A percentile compares a stretch with the other conserved stretches of the same genome.
Evolutionary conservation across 2,113 vertebrate genomes (phyloP).

Genomic region (Cyprinodon brontotheroides): DNA sequence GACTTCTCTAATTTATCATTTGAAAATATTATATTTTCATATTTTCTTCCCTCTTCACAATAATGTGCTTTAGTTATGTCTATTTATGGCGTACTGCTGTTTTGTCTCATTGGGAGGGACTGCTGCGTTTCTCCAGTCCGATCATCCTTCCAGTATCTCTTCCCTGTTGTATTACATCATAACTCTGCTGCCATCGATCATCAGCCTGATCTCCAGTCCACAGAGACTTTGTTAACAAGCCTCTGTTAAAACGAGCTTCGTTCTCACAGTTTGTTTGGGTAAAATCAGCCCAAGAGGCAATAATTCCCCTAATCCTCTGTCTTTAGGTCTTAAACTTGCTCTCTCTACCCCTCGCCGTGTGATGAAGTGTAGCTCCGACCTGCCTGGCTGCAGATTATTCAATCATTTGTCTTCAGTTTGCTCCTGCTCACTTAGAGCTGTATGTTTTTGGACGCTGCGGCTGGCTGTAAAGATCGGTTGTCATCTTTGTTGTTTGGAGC

Average conservation of each 20-base stretch:
- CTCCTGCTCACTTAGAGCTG: conserved; percentile 43
- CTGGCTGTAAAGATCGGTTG: conserved; percentile 46
- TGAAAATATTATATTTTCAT: background rate
- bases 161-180: conserved; percentile 17
- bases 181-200: conserved; percentile 12
- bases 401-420: conserved; percentile 43
- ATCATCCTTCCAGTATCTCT: background rate
- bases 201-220: background rate
- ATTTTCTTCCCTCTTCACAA: background rate
- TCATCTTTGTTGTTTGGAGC: conserved; percentile 34
- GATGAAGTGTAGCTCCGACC: background rate
- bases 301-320: conserved; percentile 19
- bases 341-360: conserved; percentile 1
- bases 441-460: conserved; percentile 29
- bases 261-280: conserved; percentile 7
- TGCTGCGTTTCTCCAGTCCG: background rate
- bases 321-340: background rate
- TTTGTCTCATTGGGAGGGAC: background rate
- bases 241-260: conserved; percentile 8
- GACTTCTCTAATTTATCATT: background rate
- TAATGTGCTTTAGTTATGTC: too few relatives aligned
- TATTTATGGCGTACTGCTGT: background rate
- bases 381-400: conserved; percentile 30
- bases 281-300: conserved; percentile 6
- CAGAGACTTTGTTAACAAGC: background rate